Conservation (phyloP, 2,888 invertebrate genomes). For the Synergus umbraculus region DNA sequence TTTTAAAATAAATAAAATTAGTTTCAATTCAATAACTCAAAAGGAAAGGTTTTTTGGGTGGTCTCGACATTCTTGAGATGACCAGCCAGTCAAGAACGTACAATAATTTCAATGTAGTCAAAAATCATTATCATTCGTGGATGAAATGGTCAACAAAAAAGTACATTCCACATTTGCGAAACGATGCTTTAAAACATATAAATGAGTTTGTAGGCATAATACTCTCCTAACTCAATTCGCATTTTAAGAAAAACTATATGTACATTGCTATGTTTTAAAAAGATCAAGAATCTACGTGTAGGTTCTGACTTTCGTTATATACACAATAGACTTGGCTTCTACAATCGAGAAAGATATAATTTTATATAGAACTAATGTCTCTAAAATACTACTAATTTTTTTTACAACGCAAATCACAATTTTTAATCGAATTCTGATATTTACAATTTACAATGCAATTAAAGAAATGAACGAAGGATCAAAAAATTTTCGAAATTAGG, state of each 20-base stretch:
- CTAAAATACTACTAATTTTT: background rate
- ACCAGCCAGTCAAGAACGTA: background rate
- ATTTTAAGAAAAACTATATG: conserved; percentile 30
- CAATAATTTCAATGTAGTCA: conserved; percentile 3
- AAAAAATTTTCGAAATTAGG: conserved; percentile 5
- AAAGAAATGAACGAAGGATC: background rate
- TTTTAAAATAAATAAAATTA: background rate
- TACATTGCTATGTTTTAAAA: conserved; percentile 46
- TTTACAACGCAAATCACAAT: background rate
- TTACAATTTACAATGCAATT: background rate
- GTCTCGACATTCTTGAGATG: background rate
- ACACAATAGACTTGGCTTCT: conserved; percentile 27
- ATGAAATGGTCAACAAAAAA: conserved; percentile 12
- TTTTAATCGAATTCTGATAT: background rate
- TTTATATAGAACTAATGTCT: conserved; percentile 5
- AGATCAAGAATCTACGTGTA: conserved; percentile 60
- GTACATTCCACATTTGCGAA: conserved; percentile 32
- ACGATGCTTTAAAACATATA: conserved; percentile 22
- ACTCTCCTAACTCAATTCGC: conserved; percentile 47
- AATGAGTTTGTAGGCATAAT: conserved; percentile 37
- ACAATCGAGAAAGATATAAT: background rate
- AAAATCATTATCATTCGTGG: conserved; percentile 5
- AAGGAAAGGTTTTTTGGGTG: background rate
- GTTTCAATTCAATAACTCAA: background rate
- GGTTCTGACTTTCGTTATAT: conserved; percentile 53